Base-by-base conservation (phyloP, 2,888 invertebrate genomes). In the Chaitophorus viminalis region DNA sequence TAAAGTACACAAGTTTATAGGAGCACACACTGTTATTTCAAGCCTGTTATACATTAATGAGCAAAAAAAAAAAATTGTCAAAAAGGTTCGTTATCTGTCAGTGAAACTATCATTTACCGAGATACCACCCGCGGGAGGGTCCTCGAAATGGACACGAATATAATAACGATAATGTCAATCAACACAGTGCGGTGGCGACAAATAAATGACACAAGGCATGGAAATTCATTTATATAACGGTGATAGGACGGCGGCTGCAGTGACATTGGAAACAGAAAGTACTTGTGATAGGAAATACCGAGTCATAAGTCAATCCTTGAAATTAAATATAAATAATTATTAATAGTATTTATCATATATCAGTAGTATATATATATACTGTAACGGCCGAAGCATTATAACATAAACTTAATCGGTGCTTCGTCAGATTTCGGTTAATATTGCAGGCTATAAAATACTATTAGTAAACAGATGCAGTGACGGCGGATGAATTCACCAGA, bases 101-200 rank as follows among this genome's bases (percentile, higher is more conserved):
- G 33, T 6, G 46, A 46, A 70, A 82, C 46, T 31, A 70, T 70
- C 46, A 70, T 70, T 82, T 70, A 70, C 31, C 31, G 82, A 46
- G 82, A 70, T 70, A 52, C 25, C n/a, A 9, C 9, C n/a, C n/a
- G n/a, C 9, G 52, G 17, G 82, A 52, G 36, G 52, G 72, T 54
- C 33, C n/a, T 36, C 33, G 9, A 82, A 82, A 82, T 52, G 82
- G 82, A 82, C 72, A 72, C 52, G n/a, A 70, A 82, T 72, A 82
- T 72, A 52, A 82, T 65, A 70, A 72, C 52, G 82, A 75, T 83
- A 75, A 74, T 83, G 82, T 83, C 74, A 83, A 83, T 83, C 82
- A 83, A 75, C 74, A n/a, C 82, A 29, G 72, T 31, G 18, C 25
- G 6, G 6, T 25, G 33, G 72, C 3, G n/a, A 46, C 52, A 25